Base-by-base conservation (phyloP, 2,797 vertebrate genomes). In the Ispidina lecontei region DNA sequence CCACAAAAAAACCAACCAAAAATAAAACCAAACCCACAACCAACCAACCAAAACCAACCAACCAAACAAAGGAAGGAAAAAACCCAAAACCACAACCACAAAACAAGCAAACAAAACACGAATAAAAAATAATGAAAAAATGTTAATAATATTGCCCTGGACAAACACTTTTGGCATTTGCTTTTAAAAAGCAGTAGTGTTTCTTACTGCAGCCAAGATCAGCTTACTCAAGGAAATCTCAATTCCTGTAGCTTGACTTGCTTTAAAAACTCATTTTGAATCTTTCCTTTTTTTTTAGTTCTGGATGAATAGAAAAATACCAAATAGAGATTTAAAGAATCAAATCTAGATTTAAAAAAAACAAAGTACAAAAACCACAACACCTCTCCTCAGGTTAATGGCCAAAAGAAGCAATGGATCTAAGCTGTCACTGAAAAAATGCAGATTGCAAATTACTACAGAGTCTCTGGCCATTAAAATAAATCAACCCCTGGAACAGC, bases 401-500 rank as follows among this genome's bases (percentile, higher is more conserved):
- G 59, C 63, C 59, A 72, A 72, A 81, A 78, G 67, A 90, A 71
- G 44, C 91, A 91, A 86, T 88, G 88, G 60, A 84, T 79, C 79
- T 73, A 95, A 92, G 54, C 90, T 93, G 88, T 91, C 2, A 5
- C 67, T 94, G 94, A 94, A 94, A 92, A 60, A 91, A 94, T 54
- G 80, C 71, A 94, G 93, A 94, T 84, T 94, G 77, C 70, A 94
- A 94, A 90, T 88, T 86, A 94, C 80, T 88, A 74, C 10, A 1
- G 68, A 90, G 80, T 91, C 93, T 88, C 44, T n/a, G 90, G 80
- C 67, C 90, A 93, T 93, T 90, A 86, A 95, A 94, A 95, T 94
- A 94, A 95, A 96, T 88, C 94, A 95, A 94, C 75, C 44, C 82
- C 84, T 88, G 88, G 71, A 95, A 91, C 59, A 84, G 93, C 71